Conservation (phyloP, 2,888 invertebrate species). For the Venusia cambrica region DNA sequence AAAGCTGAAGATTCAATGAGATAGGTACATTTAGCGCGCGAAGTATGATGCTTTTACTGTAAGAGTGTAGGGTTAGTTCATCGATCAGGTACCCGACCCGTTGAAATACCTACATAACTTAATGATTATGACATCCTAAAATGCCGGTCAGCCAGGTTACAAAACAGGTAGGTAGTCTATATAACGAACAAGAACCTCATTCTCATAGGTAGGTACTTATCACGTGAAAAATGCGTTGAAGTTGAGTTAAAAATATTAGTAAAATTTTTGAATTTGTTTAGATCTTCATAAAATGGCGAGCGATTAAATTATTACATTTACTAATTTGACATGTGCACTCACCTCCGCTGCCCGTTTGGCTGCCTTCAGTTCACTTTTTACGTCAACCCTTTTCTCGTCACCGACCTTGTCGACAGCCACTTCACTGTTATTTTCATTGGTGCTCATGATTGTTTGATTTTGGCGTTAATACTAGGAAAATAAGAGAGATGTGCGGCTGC, state of each 20-base stretch:
- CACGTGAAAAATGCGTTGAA: too few relatives aligned
- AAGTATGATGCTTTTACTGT: conserved; percentile 30
- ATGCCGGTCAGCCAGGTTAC: too few relatives aligned
- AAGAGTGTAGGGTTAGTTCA: conserved; percentile 52
- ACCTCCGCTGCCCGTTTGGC: conserved; percentile 94
- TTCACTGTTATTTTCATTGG: conserved; percentile 90
- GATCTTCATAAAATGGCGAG: conserved; percentile 79
- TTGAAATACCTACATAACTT: conserved; percentile 49
- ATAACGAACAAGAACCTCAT: too few relatives aligned
- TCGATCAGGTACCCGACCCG: conserved; percentile 65
- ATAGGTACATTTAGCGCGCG: conserved; percentile 24
- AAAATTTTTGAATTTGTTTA: too few relatives aligned
- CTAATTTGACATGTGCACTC: conserved; percentile 80
- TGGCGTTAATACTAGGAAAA: conserved; percentile 64
- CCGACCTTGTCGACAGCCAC: conserved; percentile 92
- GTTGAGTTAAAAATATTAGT: too few relatives aligned
- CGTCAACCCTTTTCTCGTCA: conserved; percentile 86
- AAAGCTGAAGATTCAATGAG: conserved; percentile 51
- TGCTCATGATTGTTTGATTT: conserved; percentile 78
- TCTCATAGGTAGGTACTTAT: too few relatives aligned
- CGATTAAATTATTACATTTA: conserved; percentile 71
- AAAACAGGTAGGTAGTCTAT: too few relatives aligned
- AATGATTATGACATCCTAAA: conserved; percentile 62
- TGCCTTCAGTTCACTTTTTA: conserved; percentile 92
- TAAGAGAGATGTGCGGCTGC: conserved; percentile 72